These are phyloP conservation scores for Thumatha senex DNA, from an alignment of 2,888 invertebrate genomes.

Conservation along the genomic window DNA sequence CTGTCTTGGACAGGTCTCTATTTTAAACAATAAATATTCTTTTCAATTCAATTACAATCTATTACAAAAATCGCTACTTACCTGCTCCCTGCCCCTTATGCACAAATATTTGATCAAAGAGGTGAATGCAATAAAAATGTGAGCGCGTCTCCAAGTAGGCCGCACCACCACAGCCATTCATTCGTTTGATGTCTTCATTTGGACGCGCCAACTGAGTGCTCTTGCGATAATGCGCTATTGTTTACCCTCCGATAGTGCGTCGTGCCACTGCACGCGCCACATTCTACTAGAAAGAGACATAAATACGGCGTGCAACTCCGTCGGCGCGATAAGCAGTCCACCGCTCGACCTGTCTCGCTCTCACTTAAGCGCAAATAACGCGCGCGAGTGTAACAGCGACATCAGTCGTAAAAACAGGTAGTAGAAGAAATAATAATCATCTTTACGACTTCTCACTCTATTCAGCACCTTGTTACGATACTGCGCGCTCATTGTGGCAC, in stretches of 20 bases:
- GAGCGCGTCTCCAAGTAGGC: constrained; percentile 71
- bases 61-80: constrained; percentile 41
- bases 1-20: no score
- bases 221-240: constrained; percentile 82
- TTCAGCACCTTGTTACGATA: constrained; percentile 84
- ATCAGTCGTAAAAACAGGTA: constrained; percentile 83
- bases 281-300: constrained; percentile 69
- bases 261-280: constrained; percentile 75
- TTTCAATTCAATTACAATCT: no score
- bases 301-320: constrained; percentile 52
- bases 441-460: constrained; percentile 85
- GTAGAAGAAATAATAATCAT: constrained; percentile 85
- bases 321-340: constrained; percentile 55
- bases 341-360: constrained; percentile 64
- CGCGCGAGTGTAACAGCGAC: constrained; percentile 63
- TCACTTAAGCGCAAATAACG: constrained; percentile 35
- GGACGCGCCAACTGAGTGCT: constrained; percentile 76
- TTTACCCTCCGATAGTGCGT: constrained; percentile 83
- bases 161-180: constrained; percentile 75
- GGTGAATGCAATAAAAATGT: constrained; percentile 78
- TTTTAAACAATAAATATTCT: no score
- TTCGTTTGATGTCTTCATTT: constrained; percentile 83
- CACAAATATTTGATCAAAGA: constrained; percentile 76
- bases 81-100: constrained; percentile 51
- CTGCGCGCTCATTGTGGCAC: constrained; percentile 82